Conservation (phyloP, 2,113 vertebrate genomes). For the Triplophysa dalaica region DNA sequence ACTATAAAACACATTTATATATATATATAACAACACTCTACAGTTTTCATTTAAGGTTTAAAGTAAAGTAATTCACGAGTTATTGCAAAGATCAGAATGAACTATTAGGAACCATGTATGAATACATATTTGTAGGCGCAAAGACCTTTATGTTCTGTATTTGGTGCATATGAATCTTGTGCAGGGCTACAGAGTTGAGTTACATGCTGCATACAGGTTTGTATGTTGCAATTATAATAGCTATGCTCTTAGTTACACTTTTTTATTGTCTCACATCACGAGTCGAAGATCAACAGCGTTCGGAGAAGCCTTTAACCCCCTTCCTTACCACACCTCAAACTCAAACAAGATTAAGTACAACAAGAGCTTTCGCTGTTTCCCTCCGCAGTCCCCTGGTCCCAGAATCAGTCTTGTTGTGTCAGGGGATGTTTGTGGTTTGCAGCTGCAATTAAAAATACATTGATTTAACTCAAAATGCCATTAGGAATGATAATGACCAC, state of each 20-base stretch:
- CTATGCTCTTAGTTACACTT: not conserved
- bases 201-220: not conserved
- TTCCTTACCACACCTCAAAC: conserved; percentile 6
- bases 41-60: not conserved
- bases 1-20: too few relatives aligned
- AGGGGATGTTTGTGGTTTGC: not conserved
- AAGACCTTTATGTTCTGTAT: not conserved
- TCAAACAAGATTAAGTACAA: not conserved
- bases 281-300: conserved; percentile 33
- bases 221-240: not conserved
- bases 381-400: not conserved
- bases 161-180: not conserved
- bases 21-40: not conserved
- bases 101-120: not conserved
- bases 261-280: conserved; percentile 1
- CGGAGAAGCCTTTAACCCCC: conserved; percentile 27
- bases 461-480: conserved; percentile 37
- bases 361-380: not conserved
- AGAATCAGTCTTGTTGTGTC: conserved; percentile 11
- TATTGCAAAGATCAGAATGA: not conserved
- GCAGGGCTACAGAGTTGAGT: not conserved
- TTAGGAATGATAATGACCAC: conserved; percentile 45
- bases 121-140: not conserved
- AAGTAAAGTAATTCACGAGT: not conserved
- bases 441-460: conserved; percentile 36